phyloP scores from a whole-genome alignment of 2,113 vertebrate genomes.

The Bambusicola thoracicus region DNA sequence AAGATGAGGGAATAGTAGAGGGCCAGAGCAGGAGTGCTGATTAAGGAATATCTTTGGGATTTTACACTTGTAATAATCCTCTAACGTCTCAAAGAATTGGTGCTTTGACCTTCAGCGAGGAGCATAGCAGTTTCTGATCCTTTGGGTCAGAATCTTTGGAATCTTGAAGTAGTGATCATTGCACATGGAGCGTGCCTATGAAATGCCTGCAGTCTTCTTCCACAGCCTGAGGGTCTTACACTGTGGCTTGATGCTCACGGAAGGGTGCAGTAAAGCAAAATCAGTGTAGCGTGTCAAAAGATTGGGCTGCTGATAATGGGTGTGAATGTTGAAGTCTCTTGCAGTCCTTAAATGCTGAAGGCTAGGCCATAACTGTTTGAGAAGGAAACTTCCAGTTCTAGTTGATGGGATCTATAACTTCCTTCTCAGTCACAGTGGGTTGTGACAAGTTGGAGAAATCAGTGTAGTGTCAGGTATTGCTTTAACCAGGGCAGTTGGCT shows the following conservation, averaged over 20 bases:
- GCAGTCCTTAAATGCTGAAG: neutral
- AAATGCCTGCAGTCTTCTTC: neutral
- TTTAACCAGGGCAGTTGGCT: neutral
- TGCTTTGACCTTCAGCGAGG: neutral
- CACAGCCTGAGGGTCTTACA: neutral
- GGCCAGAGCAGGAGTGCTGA: neutral
- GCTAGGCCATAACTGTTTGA: neutral
- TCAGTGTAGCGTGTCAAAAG: neutral
- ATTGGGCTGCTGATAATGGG: neutral
- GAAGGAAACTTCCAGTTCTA: neutral
- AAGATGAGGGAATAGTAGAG: neutral
- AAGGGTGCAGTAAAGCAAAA: neutral
- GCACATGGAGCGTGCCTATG: accelerated
- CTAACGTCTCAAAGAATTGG: neutral
- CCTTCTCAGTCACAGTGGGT: neutral
- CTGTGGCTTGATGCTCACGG: neutral
- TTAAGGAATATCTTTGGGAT: neutral
- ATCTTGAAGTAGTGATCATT: neutral
- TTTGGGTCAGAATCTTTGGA: neutral
- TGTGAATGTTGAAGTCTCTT: neutral
- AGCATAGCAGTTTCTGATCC: neutral
- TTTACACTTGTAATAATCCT: neutral
- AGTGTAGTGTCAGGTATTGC: neutral
- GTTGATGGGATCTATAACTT: neutral
- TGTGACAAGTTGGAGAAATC: neutral